Percentiles rank a stretch among this genome's conserved stretches.
Evolutionary conservation across 2,113 vertebrate species (phyloP).

Genomic region (Misgurnus anguillicaudatus): DNA sequence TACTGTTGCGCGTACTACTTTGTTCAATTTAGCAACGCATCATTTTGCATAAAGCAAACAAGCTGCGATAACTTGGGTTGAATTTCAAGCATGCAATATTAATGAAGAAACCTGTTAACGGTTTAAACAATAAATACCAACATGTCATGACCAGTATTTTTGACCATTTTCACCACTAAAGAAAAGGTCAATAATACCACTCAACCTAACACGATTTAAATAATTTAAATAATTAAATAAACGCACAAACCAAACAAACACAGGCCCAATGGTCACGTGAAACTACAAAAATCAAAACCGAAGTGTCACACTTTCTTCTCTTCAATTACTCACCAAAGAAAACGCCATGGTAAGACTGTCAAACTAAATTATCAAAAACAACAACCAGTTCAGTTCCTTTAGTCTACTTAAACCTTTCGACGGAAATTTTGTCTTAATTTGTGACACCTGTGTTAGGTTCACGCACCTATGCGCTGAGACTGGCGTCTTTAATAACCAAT

Average conservation of each 20-base stretch:
- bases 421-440: conserved; percentile 63
- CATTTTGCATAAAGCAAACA: too few species aligned
- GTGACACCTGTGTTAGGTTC: conserved; percentile 62
- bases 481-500: conserved; percentile 24
- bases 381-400: background rate
- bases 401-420: conserved; percentile 63
- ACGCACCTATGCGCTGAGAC: background rate
- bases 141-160: background rate
- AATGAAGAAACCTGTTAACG: too few species aligned
- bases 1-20: too few species aligned
- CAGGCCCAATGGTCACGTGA: background rate
- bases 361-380: conserved; percentile 59
- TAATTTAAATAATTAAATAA: too few species aligned
- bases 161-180: too few species aligned
- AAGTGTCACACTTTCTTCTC: background rate
- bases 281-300: background rate
- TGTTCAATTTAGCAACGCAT: too few species aligned
- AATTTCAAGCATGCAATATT: too few species aligned
- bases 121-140: too few species aligned
- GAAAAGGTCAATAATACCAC: too few species aligned
- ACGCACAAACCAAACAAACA: background rate
- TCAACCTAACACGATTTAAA: background rate
- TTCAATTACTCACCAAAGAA: conserved; percentile 74
- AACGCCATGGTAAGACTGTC: conserved; percentile 71
- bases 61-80: too few species aligned